Conservation (phyloP, 2,113 vertebrate species). For the Leuciscus idus region DNA sequence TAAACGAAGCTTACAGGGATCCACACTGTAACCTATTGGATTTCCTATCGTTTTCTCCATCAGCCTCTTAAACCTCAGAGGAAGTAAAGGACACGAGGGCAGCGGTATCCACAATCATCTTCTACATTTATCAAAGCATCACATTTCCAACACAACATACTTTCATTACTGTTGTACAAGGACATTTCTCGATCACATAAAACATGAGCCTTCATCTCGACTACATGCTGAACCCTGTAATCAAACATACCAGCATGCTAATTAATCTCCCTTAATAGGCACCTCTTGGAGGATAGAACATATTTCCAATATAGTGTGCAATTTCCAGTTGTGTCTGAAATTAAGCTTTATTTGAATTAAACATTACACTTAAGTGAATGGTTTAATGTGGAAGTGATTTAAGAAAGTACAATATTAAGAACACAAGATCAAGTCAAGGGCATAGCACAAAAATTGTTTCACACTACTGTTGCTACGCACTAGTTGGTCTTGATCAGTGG, state of each 20-base stretch:
- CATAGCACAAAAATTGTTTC: neutral
- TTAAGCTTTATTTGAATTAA: neutral
- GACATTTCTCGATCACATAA: constrained; percentile 5
- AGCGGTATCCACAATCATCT: neutral
- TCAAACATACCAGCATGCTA: constrained; percentile 25
- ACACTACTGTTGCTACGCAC: neutral
- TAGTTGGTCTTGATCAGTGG: neutral
- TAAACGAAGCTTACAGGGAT: neutral
- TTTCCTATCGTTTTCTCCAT: neutral
- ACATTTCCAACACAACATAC: neutral
- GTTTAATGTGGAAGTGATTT: neutral
- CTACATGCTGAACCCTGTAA: constrained; percentile 27
- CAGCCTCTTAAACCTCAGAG: constrained; percentile 8
- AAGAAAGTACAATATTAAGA: constrained; percentile 5
- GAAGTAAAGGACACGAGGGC: neutral
- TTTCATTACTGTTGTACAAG: constrained; percentile 1
- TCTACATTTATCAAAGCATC: constrained; percentile 17
- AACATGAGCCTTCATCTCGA: neutral
- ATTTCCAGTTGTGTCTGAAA: constrained; percentile 27
- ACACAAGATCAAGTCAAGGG: constrained; percentile 22
- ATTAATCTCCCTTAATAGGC: constrained; percentile 27
- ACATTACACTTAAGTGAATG: constrained; percentile 25
- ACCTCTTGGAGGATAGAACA: neutral
- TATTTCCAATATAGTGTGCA: neutral
- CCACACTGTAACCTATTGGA: neutral